A percentile compares a stretch with the other conserved stretches of the same genome.
phyloP scores from a whole-genome alignment of 1,140 invertebrate species.

The Trachelipus rathkii region DNA sequence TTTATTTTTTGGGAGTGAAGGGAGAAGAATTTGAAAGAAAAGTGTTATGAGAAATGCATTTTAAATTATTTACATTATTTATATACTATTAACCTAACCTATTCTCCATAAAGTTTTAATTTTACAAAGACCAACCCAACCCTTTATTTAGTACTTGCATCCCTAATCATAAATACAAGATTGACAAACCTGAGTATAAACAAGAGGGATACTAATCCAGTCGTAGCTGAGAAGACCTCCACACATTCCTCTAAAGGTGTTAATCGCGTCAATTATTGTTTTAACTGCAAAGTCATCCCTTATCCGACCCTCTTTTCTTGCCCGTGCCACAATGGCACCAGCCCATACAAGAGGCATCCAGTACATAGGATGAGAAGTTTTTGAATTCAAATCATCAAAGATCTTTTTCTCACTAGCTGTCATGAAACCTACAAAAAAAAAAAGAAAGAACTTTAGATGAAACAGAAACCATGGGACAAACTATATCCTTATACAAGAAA shows the following conservation, averaged over 20 bases:
- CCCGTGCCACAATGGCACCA: constrained; percentile 55
- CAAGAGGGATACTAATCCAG: constrained; percentile 60
- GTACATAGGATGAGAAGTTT: constrained; percentile 83
- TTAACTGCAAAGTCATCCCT: constrained; percentile 59
- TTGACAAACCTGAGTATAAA: constrained; percentile 57
- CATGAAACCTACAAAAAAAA: constrained; percentile 62
- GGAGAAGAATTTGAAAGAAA: too few relatives aligned
- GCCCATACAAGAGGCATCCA: constrained; percentile 79
- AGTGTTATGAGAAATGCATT: background rate
- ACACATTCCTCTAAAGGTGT: constrained; percentile 52
- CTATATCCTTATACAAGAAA: too few relatives aligned
- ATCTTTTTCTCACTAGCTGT: constrained; percentile 77
- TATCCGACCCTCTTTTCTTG: constrained; percentile 59
- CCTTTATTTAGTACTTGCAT: too few relatives aligned
- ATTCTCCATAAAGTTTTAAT: too few relatives aligned
- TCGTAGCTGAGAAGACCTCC: constrained; percentile 58
- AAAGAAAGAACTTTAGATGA: too few relatives aligned
- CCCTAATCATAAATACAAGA: too few relatives aligned
- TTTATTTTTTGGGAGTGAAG: too few relatives aligned
- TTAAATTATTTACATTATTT: too few relatives aligned
- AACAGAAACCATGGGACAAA: too few relatives aligned
- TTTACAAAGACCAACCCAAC: too few relatives aligned
- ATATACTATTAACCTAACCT: too few relatives aligned
- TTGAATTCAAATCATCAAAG: constrained; percentile 70
- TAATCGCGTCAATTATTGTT: constrained; percentile 54